Evolutionary conservation across 2,797 vertebrate genomes (phyloP), one percentile per base, ranked within the genome.

Genomic region (Neosilurus mollespiculum): DNA sequence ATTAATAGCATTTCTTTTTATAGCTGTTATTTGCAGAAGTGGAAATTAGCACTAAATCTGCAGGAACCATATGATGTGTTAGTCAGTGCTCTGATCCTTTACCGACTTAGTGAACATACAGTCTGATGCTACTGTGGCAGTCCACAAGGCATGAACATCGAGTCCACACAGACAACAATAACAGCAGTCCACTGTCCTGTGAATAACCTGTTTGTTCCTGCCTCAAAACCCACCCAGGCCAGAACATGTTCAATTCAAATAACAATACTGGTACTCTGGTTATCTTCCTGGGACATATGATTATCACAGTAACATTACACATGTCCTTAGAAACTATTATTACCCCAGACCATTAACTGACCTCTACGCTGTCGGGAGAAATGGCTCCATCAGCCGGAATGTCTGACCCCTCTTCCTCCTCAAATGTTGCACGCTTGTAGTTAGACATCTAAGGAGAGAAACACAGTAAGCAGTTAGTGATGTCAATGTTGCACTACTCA

Each of bases 401-500:
- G 69, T 98, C 97, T 0, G 92, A 89, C 43, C 87, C 94, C 54
- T 99, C 98, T 11, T 99, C 97, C 30, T 99, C 97, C 82, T 96
- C 96, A 89, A 99, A 94, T 0, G 96, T 97, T 83, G 97, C 95
- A 86, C 95, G 95, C 85, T 97, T 97, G 89, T 99, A 99, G 91
- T 95, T 96, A 34, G 97, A 95, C 97, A 99, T 98, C 98, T 99
- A 95, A 87, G 81, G 70, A 53, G 54, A 82, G 79, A 80, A 22
- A 26, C 43, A 86, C 58, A 83, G 12, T 26, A 53, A 78, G 53
- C 2, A 62, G 59, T 59, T 54, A 77, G 20, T 9, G 24, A 77
- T 24, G 22, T 16, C 18, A 78, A 43, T 56, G 15, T 56, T 22
- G 51, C 59, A 26, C 12, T 78, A 59, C 9, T 34, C 54, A 61